phyloP scores from a whole-genome alignment of 2,797 vertebrate genomes.

The Oreortyx pictus region DNA sequence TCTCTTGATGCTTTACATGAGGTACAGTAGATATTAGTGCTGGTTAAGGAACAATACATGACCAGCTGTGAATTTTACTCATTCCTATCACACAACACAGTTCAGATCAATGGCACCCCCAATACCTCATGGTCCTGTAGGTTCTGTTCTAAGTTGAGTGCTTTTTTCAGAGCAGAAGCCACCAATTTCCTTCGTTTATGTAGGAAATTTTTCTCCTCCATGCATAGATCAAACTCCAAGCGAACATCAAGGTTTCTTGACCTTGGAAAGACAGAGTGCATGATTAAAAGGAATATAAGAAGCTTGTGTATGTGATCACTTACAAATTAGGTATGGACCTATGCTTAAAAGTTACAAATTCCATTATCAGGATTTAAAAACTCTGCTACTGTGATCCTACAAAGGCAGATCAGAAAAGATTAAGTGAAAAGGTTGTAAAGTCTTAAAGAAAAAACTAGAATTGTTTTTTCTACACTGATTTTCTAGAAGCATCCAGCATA shows the following conservation, averaged over 20 bases:
- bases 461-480: neutral
- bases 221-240: constrained; percentile 81
- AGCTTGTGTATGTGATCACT: neutral
- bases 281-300: neutral
- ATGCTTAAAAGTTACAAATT: neutral
- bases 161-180: constrained; percentile 77
- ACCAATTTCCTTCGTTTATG: constrained; percentile 80
- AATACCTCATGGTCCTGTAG: constrained; percentile 80
- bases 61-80: neutral
- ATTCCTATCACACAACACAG: neutral
- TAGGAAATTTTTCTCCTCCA: constrained; percentile 80
- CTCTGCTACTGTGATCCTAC: neutral
- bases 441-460: neutral
- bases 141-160: constrained; percentile 72
- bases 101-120: neutral
- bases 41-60: neutral
- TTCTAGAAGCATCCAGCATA: neutral
- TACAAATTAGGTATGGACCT: neutral
- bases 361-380: neutral
- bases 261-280: constrained; percentile 34
- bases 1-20: neutral
- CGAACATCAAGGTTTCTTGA: constrained; percentile 75
- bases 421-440: neutral
- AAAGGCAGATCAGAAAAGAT: neutral
- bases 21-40: neutral